Conservation (phyloP, 1,140 invertebrate species). For the Limonius californicus region DNA sequence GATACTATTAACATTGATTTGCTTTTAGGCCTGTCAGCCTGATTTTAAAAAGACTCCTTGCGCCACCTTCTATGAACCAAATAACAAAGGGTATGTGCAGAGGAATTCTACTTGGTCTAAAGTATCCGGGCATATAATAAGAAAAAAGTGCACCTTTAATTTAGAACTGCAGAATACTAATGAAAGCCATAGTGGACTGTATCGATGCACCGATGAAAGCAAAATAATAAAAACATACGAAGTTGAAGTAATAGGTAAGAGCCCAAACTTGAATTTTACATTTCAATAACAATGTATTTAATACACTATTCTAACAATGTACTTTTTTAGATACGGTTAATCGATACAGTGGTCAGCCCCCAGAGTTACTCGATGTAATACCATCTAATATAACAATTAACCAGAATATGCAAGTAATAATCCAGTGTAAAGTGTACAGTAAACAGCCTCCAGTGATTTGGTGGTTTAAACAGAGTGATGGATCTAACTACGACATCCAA, state of each 20-base stretch:
- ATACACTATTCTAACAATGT: background rate
- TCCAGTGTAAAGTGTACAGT: slow-evolving; percentile 40
- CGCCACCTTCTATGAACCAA: background rate
- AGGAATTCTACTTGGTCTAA: background rate
- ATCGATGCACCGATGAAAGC: slow-evolving; percentile 33
- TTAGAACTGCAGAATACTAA: slow-evolving; percentile 24
- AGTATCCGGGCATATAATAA: background rate
- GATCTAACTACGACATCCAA: slow-evolving; percentile 31
- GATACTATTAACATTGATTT: too few relatives aligned
- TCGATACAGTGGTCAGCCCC: slow-evolving; percentile 28
- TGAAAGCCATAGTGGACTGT: slow-evolving; percentile 29
- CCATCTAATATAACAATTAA: slow-evolving; percentile 30
- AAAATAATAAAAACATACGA: slow-evolving; percentile 25
- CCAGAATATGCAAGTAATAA: slow-evolving; percentile 35
- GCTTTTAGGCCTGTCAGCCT: slow-evolving; percentile 15
- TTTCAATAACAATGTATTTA: background rate
- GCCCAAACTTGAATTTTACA: background rate
- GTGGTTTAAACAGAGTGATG: slow-evolving; percentile 41
- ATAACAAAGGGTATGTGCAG: background rate
- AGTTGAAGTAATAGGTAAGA: slow-evolving; percentile 19
- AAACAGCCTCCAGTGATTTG: slow-evolving; percentile 33
- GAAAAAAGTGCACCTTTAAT: background rate
- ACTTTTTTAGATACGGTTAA: background rate
- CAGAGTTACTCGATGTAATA: slow-evolving; percentile 32
- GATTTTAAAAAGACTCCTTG: slow-evolving; percentile 17